Percentiles rank a stretch among this genome's conserved stretches.
phyloP scores from a whole-genome alignment of 1,140 invertebrate species.

The Microplitis mediator region DNA sequence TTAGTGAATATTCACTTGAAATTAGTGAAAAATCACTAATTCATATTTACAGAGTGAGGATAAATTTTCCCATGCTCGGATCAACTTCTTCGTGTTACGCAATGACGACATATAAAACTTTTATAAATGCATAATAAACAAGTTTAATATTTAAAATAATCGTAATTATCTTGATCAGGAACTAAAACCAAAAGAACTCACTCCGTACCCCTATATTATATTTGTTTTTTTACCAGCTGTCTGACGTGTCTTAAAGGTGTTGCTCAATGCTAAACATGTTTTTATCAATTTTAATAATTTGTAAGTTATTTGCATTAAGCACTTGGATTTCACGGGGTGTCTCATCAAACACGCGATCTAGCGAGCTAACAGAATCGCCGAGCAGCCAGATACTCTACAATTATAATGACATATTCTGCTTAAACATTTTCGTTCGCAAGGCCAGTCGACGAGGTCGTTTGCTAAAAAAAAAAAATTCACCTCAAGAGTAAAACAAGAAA shows the following conservation, averaged over 20 bases:
- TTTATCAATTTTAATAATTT: neutral
- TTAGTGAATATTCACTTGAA: too few relatives aligned
- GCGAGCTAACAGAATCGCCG: neutral
- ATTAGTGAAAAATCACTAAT: too few relatives aligned
- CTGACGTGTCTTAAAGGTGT: too few relatives aligned
- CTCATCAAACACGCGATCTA: neutral
- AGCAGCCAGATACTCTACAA: neutral
- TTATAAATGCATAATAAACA: neutral
- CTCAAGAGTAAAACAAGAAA: neutral
- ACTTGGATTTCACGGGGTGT: neutral
- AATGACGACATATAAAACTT: neutral
- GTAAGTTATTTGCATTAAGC: neutral
- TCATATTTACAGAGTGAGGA: too few relatives aligned
- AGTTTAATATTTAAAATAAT: too few relatives aligned
- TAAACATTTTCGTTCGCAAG: slow-evolving; percentile 4
- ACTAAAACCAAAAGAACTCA: too few relatives aligned
- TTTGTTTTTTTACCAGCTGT: too few relatives aligned
- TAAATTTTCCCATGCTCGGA: too few relatives aligned
- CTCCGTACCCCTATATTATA: too few relatives aligned
- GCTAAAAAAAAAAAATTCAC: neutral
- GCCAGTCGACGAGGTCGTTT: slow-evolving; percentile 1
- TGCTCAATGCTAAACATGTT: neutral
- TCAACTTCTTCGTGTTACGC: too few relatives aligned
- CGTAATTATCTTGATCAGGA: too few relatives aligned
- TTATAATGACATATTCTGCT: slow-evolving; percentile 1